Base-by-base conservation (phyloP, 2,113 vertebrate genomes). In the Ranitomeya imitator region DNA sequence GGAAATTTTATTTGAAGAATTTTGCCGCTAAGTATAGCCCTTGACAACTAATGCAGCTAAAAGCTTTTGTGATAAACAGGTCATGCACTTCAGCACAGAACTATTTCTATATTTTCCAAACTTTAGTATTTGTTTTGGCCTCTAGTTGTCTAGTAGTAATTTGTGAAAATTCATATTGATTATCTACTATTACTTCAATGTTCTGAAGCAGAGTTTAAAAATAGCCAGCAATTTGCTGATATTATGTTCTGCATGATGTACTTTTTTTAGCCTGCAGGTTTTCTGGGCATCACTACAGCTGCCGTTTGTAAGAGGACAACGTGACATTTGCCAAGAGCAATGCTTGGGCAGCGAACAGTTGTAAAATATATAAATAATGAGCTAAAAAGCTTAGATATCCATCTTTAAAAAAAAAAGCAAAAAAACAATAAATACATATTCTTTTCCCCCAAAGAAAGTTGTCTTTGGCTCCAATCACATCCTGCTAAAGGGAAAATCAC, bases 111-210 rank as follows among this genome's bases (percentile, higher is more conserved):
- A 57, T 23, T 23, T n/a, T 79, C n/a, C n/a, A 79, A 12, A 59
- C 13, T 51, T 15, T 59, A 59, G 16, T 61, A 37, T 81, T 18
- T 19, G 18, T 79, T 81, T 81, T 81, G 55, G 23, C 79, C 61
- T 61, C 16, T 26, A 45, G 60, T 83, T 67, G 21, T 61, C 16
- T 26, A 45, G 60, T 83, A 83, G 21, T 85, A 6, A 60, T 67
- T 86, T 54, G 21, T 54, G 63, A 73, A 73, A 73, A 81, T 82
- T 81, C 86, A 82, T 82, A 87, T 74, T 87, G 86, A 82, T 87
- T 74, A 87, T 31, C 16, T 69, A 57, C 19, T 73, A 60, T 21
- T 73, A 59, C 51, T 73, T 82, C 18, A 9, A 83, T 83, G 63
- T n/a, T 21, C 78, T 23, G 23, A 81, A 60, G 10, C 52, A 60